Conservation (phyloP, 2,888 invertebrate genomes). For the Asteroscopus sphinx region DNA sequence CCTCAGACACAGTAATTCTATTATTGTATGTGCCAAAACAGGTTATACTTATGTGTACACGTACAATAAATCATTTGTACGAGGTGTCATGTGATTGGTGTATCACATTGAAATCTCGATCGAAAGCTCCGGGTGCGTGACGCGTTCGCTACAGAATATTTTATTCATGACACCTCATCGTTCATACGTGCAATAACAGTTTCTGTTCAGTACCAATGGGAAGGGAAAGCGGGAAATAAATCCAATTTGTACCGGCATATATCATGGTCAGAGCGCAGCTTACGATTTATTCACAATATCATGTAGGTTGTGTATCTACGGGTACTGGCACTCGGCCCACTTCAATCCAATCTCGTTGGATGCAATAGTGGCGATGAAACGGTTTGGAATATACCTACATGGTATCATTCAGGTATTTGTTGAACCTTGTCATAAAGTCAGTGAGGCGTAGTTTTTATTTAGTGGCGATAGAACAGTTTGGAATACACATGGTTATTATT, state of each 20-base stretch:
- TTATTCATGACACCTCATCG: slow-evolving; percentile 85
- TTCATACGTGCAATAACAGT: slow-evolving; percentile 86
- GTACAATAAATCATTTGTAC: slow-evolving; percentile 55
- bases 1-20: slow-evolving; percentile 40
- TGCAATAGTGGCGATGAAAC: slow-evolving; percentile 62
- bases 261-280: slow-evolving; percentile 83
- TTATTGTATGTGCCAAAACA: slow-evolving; percentile 21
- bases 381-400: slow-evolving; percentile 53
- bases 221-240: slow-evolving; percentile 84
- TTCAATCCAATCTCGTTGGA: slow-evolving; percentile 73
- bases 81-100: slow-evolving; percentile 64
- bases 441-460: no score
- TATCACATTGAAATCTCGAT: slow-evolving; percentile 72
- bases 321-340: slow-evolving; percentile 69
- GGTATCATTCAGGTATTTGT: slow-evolving; percentile 35
- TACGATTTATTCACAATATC: slow-evolving; percentile 84
- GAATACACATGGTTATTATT: no score
- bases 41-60: slow-evolving; percentile 33
- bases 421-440: no score
- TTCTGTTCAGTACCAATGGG: slow-evolving; percentile 80
- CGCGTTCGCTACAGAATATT: slow-evolving; percentile 78
- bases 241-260: slow-evolving; percentile 87
- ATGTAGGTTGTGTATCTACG: slow-evolving; percentile 44
- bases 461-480: background rate
- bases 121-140: slow-evolving; percentile 73